These are phyloP conservation scores for Xylota sylvarum DNA, from an alignment of 2,888 invertebrate genomes.

Conservation along the genomic window DNA sequence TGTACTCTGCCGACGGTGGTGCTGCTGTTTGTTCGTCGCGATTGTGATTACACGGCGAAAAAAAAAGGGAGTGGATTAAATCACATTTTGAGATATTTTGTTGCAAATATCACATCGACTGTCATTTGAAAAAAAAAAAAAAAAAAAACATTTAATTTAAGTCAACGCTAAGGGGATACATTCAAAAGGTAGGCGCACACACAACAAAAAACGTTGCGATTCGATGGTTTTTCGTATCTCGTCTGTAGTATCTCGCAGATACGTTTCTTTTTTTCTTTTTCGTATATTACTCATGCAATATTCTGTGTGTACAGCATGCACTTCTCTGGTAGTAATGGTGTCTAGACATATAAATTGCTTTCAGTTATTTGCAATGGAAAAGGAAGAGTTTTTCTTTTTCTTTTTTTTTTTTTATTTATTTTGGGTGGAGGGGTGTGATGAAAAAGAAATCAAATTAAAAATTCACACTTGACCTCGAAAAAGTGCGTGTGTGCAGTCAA, in stretches of 20 bases:
- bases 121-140: too few species aligned
- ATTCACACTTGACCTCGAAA: conserved; percentile 27
- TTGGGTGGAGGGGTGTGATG: neutral
- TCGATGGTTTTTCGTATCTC: conserved; percentile 37
- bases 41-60: conserved; percentile 46
- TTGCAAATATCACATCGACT: neutral
- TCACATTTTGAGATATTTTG: conserved; percentile 28
- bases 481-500: neutral
- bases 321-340: conserved; percentile 53
- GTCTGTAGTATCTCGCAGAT: conserved; percentile 51
- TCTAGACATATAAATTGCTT: conserved; percentile 68
- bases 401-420: conserved; percentile 1
- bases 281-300: conserved; percentile 32
- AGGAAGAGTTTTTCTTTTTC: conserved; percentile 34
- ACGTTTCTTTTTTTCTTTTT: conserved; percentile 3
- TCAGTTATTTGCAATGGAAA: conserved; percentile 41
- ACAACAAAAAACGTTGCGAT: neutral
- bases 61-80: conserved; percentile 66
- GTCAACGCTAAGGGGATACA: conserved; percentile 11
- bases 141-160: too few species aligned
- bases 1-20: conserved; percentile 68
- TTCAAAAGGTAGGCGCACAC: conserved; percentile 45
- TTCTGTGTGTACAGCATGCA: conserved; percentile 41
- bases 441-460: neutral
- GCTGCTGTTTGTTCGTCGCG: conserved; percentile 47